Evolutionary conservation across 1,140 invertebrate genomes (phyloP).

Genomic region (Drosophila saltans): DNA sequence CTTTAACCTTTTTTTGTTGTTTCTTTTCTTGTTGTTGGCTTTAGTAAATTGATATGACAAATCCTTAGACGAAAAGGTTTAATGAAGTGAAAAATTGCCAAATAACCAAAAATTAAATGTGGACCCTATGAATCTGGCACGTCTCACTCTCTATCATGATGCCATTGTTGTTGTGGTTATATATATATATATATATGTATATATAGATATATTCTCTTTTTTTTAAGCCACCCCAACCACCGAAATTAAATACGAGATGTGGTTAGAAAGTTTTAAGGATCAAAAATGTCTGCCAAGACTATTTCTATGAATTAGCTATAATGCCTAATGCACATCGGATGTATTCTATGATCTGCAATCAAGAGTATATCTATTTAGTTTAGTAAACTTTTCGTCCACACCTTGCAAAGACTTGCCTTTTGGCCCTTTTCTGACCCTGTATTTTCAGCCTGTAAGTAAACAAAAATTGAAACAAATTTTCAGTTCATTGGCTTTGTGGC

Average conservation of each 20-base stretch:
- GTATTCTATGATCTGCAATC: too few species aligned
- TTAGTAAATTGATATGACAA: constrained; percentile 76
- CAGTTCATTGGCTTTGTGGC: constrained; percentile 78
- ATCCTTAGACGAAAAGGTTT: constrained; percentile 61
- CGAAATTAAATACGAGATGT: background rate
- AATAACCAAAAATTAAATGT: constrained; percentile 79
- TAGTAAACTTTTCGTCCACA: background rate
- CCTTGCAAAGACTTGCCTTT: constrained; percentile 9
- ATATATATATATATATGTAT: too few species aligned
- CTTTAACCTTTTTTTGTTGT: constrained; percentile 35
- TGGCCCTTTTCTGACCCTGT: constrained; percentile 20
- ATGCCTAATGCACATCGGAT: too few species aligned
- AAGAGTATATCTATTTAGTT: too few species aligned
- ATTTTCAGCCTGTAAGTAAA: constrained; percentile 51
- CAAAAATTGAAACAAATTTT: constrained; percentile 73
- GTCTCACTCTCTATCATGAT: background rate
- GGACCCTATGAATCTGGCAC: constrained; percentile 15
- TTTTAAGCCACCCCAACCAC: constrained; percentile 3
- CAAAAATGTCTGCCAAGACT: too few species aligned
- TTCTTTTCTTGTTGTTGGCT: constrained; percentile 23
- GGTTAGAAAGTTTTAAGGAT: background rate
- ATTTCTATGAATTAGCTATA: too few species aligned
- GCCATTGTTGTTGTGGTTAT: constrained; percentile 25
- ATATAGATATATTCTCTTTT: background rate
- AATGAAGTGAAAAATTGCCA: constrained; percentile 80